phyloP scores from a whole-genome alignment of 2,888 invertebrate genomes.

The Tholera decimalis region DNA sequence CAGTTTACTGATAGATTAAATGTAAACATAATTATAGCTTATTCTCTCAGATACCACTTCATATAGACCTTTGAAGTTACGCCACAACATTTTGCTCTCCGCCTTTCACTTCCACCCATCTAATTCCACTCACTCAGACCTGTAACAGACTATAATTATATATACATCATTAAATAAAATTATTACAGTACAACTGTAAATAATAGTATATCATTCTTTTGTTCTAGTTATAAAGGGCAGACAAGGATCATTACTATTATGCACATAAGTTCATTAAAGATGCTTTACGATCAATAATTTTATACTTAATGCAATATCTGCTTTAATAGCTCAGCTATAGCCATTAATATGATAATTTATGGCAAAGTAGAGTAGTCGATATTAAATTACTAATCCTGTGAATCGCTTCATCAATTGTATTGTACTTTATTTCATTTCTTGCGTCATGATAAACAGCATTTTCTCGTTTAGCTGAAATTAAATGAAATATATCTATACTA shows the following conservation, averaged over 20 bases:
- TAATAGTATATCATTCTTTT: conserved; percentile 34
- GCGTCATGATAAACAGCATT: not conserved
- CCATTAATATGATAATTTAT: conserved; percentile 46
- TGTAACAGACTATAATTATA: not conserved
- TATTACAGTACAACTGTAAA: conserved; percentile 1
- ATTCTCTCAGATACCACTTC: not conserved
- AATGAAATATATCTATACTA: no score
- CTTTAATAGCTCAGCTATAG: conserved; percentile 39
- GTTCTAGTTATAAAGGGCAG: conserved; percentile 24
- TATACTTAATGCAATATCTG: conserved; percentile 39
- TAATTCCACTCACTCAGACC: not conserved
- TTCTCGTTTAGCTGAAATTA: no score
- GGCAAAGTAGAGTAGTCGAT: conserved; percentile 15
- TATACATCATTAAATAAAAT: not conserved
- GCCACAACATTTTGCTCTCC: not conserved
- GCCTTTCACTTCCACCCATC: not conserved
- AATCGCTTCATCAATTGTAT: conserved; percentile 26
- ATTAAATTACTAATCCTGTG: conserved; percentile 38
- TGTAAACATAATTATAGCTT: not conserved
- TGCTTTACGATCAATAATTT: conserved; percentile 52
- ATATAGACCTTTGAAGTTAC: not conserved
- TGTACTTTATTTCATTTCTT: not conserved
- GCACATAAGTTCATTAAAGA: conserved; percentile 34
- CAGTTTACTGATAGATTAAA: not conserved
- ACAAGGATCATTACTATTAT: conserved; percentile 27